Conservation (phyloP, 2,113 vertebrate genomes). For the Nibea albiflora region DNA sequence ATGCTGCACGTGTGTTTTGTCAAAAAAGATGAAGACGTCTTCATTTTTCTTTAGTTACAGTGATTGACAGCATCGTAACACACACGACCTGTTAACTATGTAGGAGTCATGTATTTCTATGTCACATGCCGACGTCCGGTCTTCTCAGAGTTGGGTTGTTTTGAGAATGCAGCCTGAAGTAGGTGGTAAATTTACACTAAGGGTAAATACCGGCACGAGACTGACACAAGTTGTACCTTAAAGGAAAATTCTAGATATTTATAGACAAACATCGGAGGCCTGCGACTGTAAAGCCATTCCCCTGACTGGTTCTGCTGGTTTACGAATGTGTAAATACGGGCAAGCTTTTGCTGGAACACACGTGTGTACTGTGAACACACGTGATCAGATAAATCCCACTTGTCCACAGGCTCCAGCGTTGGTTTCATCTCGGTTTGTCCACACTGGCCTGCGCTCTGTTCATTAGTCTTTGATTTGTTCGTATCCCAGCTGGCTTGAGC, state of each 20-base stretch:
- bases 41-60: background rate
- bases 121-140: no score
- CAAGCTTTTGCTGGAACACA: background rate
- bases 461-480: constrained; percentile 58
- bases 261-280: background rate
- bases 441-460: constrained; percentile 40
- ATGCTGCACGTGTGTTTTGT: background rate
- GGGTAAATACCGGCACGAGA: no score
- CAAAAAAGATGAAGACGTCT: background rate
- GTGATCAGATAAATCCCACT: background rate
- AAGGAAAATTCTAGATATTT: background rate
- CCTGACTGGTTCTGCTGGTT: background rate
- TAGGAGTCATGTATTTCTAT: background rate
- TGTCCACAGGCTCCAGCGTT: constrained; percentile 5
- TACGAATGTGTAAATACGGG: background rate
- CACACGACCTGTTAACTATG: background rate
- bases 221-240: no score
- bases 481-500: constrained; percentile 32
- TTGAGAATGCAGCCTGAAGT: no score
- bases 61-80: background rate
- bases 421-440: constrained; percentile 43
- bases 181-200: no score
- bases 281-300: background rate
- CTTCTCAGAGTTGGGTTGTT: no score
- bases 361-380: background rate